A percentile compares a stretch with the other conserved stretches of the same genome.
Conservation (phyloP, 2,113 vertebrate genomes). For the Mus spicilegus region DNA sequence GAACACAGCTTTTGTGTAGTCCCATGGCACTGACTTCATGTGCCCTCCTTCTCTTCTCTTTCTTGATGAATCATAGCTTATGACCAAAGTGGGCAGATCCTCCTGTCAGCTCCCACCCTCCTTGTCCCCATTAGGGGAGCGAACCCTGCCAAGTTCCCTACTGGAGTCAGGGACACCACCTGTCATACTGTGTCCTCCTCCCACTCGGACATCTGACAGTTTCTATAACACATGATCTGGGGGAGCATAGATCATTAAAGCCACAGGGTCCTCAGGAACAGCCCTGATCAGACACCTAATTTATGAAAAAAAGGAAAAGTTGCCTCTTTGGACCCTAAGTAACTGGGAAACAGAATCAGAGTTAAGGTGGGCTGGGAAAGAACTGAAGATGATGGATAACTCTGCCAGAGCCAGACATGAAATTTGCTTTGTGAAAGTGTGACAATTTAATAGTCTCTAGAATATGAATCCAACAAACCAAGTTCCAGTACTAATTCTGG, state of each 20-base stretch:
- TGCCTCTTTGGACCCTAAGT: accelerated
- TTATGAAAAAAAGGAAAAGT: background rate
- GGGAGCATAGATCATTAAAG: constrained; percentile 24
- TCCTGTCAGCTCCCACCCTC: constrained; percentile 42
- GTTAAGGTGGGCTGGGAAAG: background rate
- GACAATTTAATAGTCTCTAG: background rate
- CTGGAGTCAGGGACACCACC: constrained; percentile 75
- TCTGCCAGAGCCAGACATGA: background rate
- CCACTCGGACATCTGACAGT: constrained; percentile 78
- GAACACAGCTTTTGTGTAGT: background rate
- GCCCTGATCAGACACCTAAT: background rate
- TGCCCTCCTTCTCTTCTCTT: background rate
- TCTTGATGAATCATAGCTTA: constrained; percentile 67
- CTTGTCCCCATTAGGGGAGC: background rate
- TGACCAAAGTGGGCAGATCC: constrained; percentile 59
- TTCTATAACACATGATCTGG: constrained; percentile 14
- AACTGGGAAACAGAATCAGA: background rate
- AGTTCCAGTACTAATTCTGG: background rate
- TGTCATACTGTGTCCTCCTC: constrained; percentile 67
- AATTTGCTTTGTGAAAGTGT: background rate
- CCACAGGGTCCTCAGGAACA: background rate
- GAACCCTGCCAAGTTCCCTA: constrained; percentile 70
- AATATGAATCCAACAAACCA: background rate
- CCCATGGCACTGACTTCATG: background rate
- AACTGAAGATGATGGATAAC: background rate